Conservation (phyloP, 2,113 vertebrate species). For the Semicossyphus pulcher region DNA sequence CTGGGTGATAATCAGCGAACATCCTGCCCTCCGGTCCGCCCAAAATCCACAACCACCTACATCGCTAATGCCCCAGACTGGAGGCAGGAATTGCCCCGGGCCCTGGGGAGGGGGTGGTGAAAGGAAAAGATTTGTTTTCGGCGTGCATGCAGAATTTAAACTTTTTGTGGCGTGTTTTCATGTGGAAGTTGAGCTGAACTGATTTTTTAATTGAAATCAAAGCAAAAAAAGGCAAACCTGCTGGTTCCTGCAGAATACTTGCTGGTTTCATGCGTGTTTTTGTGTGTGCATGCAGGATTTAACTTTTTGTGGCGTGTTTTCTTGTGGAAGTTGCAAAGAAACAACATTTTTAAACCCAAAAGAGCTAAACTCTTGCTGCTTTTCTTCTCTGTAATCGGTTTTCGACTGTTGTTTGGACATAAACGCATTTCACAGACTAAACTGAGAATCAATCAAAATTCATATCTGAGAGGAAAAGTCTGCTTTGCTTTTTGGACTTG, state of each 20-base stretch:
- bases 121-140: neutral
- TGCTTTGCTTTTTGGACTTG: neutral
- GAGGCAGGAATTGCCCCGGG: constrained; percentile 57
- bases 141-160: neutral
- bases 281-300: neutral
- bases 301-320: neutral
- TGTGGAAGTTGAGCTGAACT: neutral
- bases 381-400: too few relatives aligned
- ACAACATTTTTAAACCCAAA: too few relatives aligned
- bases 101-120: neutral
- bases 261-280: too few relatives aligned
- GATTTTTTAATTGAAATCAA: too few relatives aligned
- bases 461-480: too few relatives aligned
- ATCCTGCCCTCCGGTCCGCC: constrained; percentile 55
- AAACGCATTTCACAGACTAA: too few relatives aligned
- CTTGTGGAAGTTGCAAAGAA: neutral
- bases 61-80: constrained; percentile 37
- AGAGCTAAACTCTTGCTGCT: too few relatives aligned
- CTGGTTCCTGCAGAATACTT: too few relatives aligned
- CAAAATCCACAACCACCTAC: constrained; percentile 39
- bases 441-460: too few relatives aligned
- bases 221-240: too few relatives aligned
- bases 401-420: too few relatives aligned
- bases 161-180: neutral
- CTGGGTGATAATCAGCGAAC: constrained; percentile 52